These are phyloP conservation scores for Eilema sororculum DNA, from an alignment of 2,888 invertebrate species.

Conservation along the genomic window DNA sequence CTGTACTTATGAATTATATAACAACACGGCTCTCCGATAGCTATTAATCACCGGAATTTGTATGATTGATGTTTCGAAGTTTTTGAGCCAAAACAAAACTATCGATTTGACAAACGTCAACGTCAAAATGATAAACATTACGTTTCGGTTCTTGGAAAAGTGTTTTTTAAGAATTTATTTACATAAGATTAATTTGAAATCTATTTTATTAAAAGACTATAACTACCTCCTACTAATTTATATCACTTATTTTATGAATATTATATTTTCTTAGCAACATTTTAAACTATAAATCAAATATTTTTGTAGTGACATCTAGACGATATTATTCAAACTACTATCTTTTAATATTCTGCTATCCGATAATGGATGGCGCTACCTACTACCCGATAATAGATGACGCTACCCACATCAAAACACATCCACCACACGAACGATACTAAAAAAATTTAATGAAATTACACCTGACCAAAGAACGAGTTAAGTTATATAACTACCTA, in stretches of 20 bases:
- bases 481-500: no score
- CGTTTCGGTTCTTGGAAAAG: neutral
- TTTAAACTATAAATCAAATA: neutral
- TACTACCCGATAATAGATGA: constrained; percentile 30
- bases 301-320: constrained; percentile 34
- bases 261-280: no score
- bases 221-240: neutral
- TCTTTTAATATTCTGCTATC: neutral
- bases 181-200: neutral
- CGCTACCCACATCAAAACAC: neutral
- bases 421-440: neutral
- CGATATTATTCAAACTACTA: constrained; percentile 19
- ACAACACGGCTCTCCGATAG: neutral
- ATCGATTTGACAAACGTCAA: constrained; percentile 15
- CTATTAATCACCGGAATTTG: constrained; percentile 9
- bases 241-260: neutral
- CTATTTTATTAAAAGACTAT: neutral
- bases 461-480: no score
- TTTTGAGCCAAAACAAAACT: constrained; percentile 16
- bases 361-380: no score
- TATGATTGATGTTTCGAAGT: constrained; percentile 8
- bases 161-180: neutral
- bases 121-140: neutral
- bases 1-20: constrained; percentile 14
- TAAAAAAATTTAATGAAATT: neutral